Evolutionary conservation across 2,888 invertebrate species (phyloP).

Genomic region (Amblyjoppa proteus): DNA sequence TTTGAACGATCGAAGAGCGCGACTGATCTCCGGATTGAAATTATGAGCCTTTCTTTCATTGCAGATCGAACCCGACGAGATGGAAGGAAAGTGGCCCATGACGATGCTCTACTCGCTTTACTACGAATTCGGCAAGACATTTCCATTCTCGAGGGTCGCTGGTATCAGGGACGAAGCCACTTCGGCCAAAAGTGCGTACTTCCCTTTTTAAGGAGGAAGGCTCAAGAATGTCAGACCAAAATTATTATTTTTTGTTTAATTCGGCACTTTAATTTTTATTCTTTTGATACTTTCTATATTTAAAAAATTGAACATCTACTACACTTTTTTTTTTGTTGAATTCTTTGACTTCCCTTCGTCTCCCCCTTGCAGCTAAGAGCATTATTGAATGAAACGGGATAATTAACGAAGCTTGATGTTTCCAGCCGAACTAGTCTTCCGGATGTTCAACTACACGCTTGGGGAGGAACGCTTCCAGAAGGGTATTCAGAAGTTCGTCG

Average conservation of each 20-base stretch:
- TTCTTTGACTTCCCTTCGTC: too few relatives aligned
- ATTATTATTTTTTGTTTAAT: too few relatives aligned
- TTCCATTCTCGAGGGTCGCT: slow-evolving; percentile 92
- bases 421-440: slow-evolving; percentile 90
- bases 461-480: slow-evolving; percentile 91
- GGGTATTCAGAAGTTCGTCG: slow-evolving; percentile 90
- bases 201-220: not conserved
- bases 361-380: too few relatives aligned
- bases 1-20: not conserved
- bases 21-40: not conserved
- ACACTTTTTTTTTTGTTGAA: too few relatives aligned
- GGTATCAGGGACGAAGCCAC: slow-evolving; percentile 91
- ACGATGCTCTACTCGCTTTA: slow-evolving; percentile 92
- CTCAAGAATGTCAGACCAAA: not conserved
- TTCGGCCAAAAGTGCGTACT: slow-evolving; percentile 87
- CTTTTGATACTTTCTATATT: too few relatives aligned
- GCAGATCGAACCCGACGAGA: slow-evolving; percentile 90
- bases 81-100: slow-evolving; percentile 93
- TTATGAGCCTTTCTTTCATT: not conserved
- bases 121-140: slow-evolving; percentile 92
- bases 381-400: too few relatives aligned
- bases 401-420: slow-evolving; percentile 27
- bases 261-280: not conserved
- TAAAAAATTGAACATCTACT: too few relatives aligned
- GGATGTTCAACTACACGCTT: slow-evolving; percentile 95